phyloP scores from a whole-genome alignment of 2,113 vertebrate species.

The Columbina picui region DNA sequence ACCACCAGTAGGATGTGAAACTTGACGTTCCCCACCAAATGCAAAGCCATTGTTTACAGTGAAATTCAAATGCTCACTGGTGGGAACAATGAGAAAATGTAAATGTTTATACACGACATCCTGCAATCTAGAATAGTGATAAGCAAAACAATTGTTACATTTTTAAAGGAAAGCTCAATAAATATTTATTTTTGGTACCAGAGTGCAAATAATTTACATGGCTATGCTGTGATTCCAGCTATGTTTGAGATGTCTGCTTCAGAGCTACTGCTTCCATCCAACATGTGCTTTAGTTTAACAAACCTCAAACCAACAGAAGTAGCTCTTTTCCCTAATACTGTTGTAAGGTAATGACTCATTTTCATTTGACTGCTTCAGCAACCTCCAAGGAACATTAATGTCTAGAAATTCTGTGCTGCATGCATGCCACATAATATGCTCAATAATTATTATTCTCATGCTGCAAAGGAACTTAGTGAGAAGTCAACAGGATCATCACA shows the following conservation, averaged over 20 bases:
- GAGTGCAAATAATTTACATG: not conserved
- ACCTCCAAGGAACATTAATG: not conserved
- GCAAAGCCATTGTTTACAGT: not conserved
- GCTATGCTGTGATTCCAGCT: not conserved
- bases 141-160: not conserved
- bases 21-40: not conserved
- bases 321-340: not conserved
- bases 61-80: not conserved
- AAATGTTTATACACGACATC: not conserved
- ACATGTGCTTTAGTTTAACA: not conserved
- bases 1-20: not conserved
- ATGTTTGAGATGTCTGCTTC: not conserved
- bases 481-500: not conserved
- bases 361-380: not conserved
- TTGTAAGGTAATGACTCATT: not conserved
- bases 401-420: not conserved
- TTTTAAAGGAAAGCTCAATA: slow-evolving; percentile 4
- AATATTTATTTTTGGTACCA: slow-evolving; percentile 12
- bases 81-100: slow-evolving; percentile 20
- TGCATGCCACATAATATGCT: not conserved
- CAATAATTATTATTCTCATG: not conserved
- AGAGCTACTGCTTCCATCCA: not conserved
- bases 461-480: not conserved
- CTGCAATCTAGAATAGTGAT: not conserved
- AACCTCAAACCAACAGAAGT: not conserved